Evolutionary conservation across 1,140 invertebrate genomes (phyloP), one percentile per base, ranked within the genome.

Genomic region (Calosoma granatense): DNA sequence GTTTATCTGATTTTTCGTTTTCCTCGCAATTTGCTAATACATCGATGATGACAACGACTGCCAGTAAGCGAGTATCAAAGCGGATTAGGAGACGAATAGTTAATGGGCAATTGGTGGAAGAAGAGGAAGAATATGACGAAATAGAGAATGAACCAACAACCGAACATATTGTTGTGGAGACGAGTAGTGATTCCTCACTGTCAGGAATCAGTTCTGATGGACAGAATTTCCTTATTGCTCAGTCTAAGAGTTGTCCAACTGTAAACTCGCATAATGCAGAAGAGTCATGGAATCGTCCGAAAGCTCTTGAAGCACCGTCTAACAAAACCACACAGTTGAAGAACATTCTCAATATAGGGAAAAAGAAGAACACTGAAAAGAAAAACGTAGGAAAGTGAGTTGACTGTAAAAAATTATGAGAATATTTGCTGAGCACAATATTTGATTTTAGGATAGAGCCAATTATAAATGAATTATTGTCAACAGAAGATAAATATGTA

Each of bases 401-500:
- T n/a, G n/a, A n/a, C n/a, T n/a, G n/a, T 47, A 47, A 12, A n/a
- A 36, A 36, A 36, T n/a, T 36, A 36, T 6, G 6, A 36, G 26
- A 36, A 36, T 36, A 36, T 36, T 36, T 36, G 11, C 52, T 55
- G 59, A 60, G 59, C 20, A 12, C 20, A 30, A 53, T 52, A 51
- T 22, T 14, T 51, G 19, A 51, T 64, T 62, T 36, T 56, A 67
- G 63, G 51, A 53, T 63, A 26, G 53, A 61, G 15, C 64, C 63
- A 39, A 64, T 68, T 39, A 36, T 66, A n/a, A 61, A 68, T 19
- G 67, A 68, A 61, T 59, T 68, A 12, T 51, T 57, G 43, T 54
- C 60, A 4, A 68, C 65, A 14, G 67, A 68, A 56, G 53, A 58
- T 22, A 61, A 59, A 12, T 68, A 68, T 56, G 58, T 68, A 12